phyloP scores from a whole-genome alignment of 2,113 vertebrate genomes.

The Pollimyrus isidori region DNA sequence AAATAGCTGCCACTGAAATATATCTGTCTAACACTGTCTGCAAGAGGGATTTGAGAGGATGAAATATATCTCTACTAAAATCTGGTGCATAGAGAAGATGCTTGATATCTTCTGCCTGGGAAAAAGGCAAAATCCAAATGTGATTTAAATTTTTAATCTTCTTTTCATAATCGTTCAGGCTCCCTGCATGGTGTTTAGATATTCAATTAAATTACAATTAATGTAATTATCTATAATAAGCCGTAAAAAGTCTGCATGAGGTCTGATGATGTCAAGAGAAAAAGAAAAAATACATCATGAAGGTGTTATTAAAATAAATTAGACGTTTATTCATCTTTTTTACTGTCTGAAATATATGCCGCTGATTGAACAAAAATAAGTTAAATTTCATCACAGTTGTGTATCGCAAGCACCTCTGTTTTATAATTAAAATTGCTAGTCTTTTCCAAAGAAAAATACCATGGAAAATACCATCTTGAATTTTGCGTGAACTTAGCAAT shows the following conservation, averaged over 20 bases:
- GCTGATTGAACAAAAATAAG: slow-evolving; percentile 63
- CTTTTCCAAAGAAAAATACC: background rate
- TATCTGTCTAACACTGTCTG: slow-evolving; percentile 19
- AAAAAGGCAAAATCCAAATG: background rate
- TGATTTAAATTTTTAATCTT: slow-evolving; percentile 63
- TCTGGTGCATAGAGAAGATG: background rate
- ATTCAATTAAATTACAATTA: slow-evolving; percentile 84
- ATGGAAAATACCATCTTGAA: background rate
- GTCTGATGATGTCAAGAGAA: slow-evolving; percentile 76
- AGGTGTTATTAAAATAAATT: slow-evolving; percentile 80
- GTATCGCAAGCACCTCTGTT: background rate
- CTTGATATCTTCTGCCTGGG: background rate
- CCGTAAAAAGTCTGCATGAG: slow-evolving; percentile 79
- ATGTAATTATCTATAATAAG: slow-evolving; percentile 84
- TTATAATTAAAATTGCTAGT: background rate
- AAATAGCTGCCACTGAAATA: slow-evolving; percentile 2
- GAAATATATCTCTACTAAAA: slow-evolving; percentile 74
- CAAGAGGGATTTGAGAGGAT: slow-evolving; percentile 61
- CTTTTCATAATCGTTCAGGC: slow-evolving; percentile 77
- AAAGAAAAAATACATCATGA: slow-evolving; percentile 62
- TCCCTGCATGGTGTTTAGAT: slow-evolving; percentile 77
- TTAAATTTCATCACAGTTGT: slow-evolving; percentile 58
- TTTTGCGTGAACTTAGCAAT: background rate
- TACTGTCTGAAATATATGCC: slow-evolving; percentile 68
- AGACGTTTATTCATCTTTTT: slow-evolving; percentile 73